These are phyloP conservation scores for Drosophila fungiperda DNA, from an alignment of 2,888 invertebrate genomes.

Conservation along the genomic window DNA sequence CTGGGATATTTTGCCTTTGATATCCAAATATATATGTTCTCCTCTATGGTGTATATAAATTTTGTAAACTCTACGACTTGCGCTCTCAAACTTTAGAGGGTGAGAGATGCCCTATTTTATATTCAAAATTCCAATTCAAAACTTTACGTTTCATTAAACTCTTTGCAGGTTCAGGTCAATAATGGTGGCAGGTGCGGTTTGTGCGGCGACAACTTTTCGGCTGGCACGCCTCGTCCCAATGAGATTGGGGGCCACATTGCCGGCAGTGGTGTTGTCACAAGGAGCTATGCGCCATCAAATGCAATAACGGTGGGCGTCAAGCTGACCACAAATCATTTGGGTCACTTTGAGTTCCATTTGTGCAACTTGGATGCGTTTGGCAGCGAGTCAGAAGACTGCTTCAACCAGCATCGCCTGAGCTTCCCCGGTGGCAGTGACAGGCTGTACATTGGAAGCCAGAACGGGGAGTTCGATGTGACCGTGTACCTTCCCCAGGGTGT, in stretches of 20 bases:
- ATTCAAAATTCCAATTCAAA: background rate
- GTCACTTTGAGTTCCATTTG: slow-evolving; percentile 86
- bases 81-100: background rate
- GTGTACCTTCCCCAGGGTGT: slow-evolving; percentile 85
- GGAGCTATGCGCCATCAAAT: slow-evolving; percentile 76
- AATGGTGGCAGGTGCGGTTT: slow-evolving; percentile 86
- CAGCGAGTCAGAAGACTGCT: slow-evolving; percentile 86
- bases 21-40: background rate
- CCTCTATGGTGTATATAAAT: background rate
- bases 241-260: slow-evolving; percentile 86
- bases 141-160: too few relatives aligned
- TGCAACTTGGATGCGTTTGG: slow-evolving; percentile 85
- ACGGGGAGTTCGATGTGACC: slow-evolving; percentile 76
- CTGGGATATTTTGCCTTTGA: background rate
- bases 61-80: background rate
- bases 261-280: slow-evolving; percentile 86
- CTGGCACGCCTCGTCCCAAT: slow-evolving; percentile 85
- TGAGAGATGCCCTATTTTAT: background rate
- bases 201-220: slow-evolving; percentile 86
- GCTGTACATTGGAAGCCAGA: slow-evolving; percentile 59
- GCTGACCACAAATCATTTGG: slow-evolving; percentile 86
- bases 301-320: slow-evolving; percentile 78
- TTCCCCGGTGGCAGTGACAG: slow-evolving; percentile 79
- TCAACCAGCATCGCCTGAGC: slow-evolving; percentile 83
- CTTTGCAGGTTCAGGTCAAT: slow-evolving; percentile 82